Percentiles rank a stretch among this genome's conserved stretches.
phyloP scores from a whole-genome alignment of 2,113 vertebrate species.

The Sporophila hypoxantha region DNA sequence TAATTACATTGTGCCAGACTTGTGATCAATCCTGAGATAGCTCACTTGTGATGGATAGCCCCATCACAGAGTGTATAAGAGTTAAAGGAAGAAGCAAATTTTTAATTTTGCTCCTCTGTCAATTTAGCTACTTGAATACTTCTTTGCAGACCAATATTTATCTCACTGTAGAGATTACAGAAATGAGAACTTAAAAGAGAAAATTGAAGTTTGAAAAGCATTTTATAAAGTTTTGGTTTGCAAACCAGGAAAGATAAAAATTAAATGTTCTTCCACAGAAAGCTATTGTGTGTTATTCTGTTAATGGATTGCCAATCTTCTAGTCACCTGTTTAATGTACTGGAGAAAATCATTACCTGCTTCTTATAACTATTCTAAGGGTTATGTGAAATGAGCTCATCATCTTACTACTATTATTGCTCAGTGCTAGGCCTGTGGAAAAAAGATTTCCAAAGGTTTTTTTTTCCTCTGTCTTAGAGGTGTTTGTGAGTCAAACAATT shows the following conservation, averaged over 20 bases:
- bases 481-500: background rate
- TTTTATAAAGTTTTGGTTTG: constrained; percentile 32
- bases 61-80: background rate
- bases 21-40: constrained; percentile 59
- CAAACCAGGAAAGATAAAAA: background rate
- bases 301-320: constrained; percentile 26
- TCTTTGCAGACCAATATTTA: constrained; percentile 36
- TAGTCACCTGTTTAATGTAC: constrained; percentile 24
- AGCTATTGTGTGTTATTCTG: background rate
- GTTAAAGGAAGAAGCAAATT: constrained; percentile 32
- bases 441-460: background rate
- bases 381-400: background rate
- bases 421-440: background rate
- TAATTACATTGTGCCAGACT: constrained; percentile 57
- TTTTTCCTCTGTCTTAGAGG: background rate
- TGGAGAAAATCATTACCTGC: constrained; percentile 25
- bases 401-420: background rate
- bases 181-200: constrained; percentile 22
- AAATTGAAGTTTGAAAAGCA: background rate
- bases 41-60: constrained; percentile 55
- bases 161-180: constrained; percentile 38
- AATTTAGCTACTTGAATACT: constrained; percentile 7
- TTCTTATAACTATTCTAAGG: background rate
- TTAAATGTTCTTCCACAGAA: background rate
- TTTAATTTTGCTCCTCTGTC: constrained; percentile 48